phyloP scores from a whole-genome alignment of 2,888 invertebrate species.

The Synanthedon vespiformis region DNA sequence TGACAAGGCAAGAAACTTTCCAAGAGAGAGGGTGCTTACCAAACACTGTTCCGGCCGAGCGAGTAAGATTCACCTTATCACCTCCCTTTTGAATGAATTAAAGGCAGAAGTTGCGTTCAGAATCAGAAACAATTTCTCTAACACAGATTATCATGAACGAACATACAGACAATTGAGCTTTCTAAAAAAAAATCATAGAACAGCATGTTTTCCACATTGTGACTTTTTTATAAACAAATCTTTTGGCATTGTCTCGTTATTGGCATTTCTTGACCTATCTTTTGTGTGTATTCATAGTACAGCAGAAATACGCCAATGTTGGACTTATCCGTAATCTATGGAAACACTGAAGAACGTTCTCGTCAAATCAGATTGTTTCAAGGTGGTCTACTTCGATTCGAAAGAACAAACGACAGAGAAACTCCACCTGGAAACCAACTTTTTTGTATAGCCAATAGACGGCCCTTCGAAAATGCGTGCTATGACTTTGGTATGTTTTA shows the following conservation, averaged over 20 bases:
- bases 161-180: too few relatives aligned
- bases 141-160: too few relatives aligned
- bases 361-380: not conserved
- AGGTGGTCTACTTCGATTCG: slow-evolving; percentile 1
- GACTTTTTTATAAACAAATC: too few relatives aligned
- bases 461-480: slow-evolving; percentile 29
- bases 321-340: slow-evolving; percentile 3
- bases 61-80: not conserved
- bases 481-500: slow-evolving; percentile 26
- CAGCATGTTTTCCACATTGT: too few relatives aligned
- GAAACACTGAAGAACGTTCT: slow-evolving; percentile 1
- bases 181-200: too few relatives aligned
- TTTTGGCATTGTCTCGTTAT: too few relatives aligned
- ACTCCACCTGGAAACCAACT: slow-evolving; percentile 1
- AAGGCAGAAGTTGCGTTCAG: too few relatives aligned
- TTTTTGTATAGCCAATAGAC: slow-evolving; percentile 22
- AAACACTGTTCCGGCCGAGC: slow-evolving; percentile 1
- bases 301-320: not conserved
- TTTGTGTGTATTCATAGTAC: not conserved
- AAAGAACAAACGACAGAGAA: slow-evolving; percentile 1
- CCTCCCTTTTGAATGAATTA: not conserved
- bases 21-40: slow-evolving; percentile 3
- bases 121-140: too few relatives aligned
- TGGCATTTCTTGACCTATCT: too few relatives aligned
- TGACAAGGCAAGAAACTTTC: slow-evolving; percentile 2